Conservation (phyloP, 1,140 invertebrate genomes). For the Drosophila biarmipes region DNA sequence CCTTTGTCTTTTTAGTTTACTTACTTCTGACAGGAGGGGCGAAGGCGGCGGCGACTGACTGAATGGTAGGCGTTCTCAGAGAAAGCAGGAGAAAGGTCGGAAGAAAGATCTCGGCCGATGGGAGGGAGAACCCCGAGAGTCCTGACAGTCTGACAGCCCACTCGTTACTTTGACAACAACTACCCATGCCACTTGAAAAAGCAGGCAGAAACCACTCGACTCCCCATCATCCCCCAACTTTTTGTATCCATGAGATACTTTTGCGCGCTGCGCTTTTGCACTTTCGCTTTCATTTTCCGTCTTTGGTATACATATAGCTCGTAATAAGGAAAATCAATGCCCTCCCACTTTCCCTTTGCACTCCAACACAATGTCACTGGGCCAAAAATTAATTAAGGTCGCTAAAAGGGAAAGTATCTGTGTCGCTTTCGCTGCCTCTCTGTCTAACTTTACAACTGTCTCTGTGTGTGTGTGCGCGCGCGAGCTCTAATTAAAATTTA, state of each 20-base stretch:
- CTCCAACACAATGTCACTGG: slow-evolving; percentile 65
- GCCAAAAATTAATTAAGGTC: slow-evolving; percentile 81
- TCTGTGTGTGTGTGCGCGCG: slow-evolving; percentile 39
- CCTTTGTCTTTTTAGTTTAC: slow-evolving; percentile 82
- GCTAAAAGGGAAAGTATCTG: slow-evolving; percentile 36
- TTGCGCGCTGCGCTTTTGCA: slow-evolving; percentile 75
- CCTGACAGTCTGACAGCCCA: slow-evolving; percentile 78
- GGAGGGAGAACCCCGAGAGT: not conserved
- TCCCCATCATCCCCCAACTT: slow-evolving; percentile 18
- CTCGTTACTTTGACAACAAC: slow-evolving; percentile 81
- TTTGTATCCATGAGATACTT: slow-evolving; percentile 72
- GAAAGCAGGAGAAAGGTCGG: not conserved
- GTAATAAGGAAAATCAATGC: slow-evolving; percentile 72
- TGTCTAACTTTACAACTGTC: slow-evolving; percentile 2
- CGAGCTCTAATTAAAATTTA: slow-evolving; percentile 75
- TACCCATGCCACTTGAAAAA: slow-evolving; percentile 31
- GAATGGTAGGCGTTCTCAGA: slow-evolving; percentile 22
- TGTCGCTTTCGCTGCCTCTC: not conserved
- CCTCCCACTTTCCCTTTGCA: slow-evolving; percentile 34
- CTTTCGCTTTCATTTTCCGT: slow-evolving; percentile 41
- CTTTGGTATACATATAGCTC: slow-evolving; percentile 2
- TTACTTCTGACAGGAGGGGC: slow-evolving; percentile 47
- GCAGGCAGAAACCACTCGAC: slow-evolving; percentile 1
- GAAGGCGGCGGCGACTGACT: not conserved
- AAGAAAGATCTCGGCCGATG: slow-evolving; percentile 8